A percentile compares a stretch with the other conserved stretches of the same genome.
Conservation (phyloP, 1,140 invertebrate species). For the Eumeta japonica region DNA sequence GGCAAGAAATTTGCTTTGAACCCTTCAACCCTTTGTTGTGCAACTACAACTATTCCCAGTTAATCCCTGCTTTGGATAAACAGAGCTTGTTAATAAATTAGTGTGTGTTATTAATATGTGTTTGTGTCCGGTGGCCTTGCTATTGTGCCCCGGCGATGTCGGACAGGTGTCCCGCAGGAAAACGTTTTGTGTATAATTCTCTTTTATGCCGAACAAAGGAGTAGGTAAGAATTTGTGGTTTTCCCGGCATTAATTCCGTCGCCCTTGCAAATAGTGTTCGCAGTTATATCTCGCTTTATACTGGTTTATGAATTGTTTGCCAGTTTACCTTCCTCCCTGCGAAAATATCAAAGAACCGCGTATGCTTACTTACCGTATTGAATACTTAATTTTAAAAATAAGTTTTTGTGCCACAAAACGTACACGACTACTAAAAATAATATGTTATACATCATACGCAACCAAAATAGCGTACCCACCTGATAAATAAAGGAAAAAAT, state of each 20-base stretch:
- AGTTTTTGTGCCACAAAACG: too few species aligned
- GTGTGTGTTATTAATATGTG: conserved; percentile 56
- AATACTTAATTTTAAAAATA: too few species aligned
- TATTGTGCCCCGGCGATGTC: conserved; percentile 23
- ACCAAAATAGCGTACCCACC: too few species aligned
- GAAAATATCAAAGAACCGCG: too few species aligned
- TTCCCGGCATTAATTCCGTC: not conserved
- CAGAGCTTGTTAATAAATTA: conserved; percentile 56
- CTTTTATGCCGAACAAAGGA: conserved; percentile 44
- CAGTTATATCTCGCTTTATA: too few species aligned
- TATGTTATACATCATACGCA: too few species aligned
- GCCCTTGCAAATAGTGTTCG: conserved; percentile 1
- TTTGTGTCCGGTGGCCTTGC: conserved; percentile 24
- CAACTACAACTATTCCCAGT: conserved; percentile 56
- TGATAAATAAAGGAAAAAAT: conserved; percentile 43
- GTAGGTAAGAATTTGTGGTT: conserved; percentile 23
- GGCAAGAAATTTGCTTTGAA: conserved; percentile 58
- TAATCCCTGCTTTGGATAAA: conserved; percentile 49
- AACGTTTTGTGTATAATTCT: conserved; percentile 22
- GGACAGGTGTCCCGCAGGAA: conserved; percentile 44
- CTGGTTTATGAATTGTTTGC: too few species aligned
- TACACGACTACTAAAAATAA: too few species aligned
- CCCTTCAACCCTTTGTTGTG: conserved; percentile 53
- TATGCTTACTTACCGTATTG: too few species aligned
- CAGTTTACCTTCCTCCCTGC: too few species aligned